phyloP scores from a whole-genome alignment of 2,113 vertebrate genomes.

The Cyprichromis sp. region DNA sequence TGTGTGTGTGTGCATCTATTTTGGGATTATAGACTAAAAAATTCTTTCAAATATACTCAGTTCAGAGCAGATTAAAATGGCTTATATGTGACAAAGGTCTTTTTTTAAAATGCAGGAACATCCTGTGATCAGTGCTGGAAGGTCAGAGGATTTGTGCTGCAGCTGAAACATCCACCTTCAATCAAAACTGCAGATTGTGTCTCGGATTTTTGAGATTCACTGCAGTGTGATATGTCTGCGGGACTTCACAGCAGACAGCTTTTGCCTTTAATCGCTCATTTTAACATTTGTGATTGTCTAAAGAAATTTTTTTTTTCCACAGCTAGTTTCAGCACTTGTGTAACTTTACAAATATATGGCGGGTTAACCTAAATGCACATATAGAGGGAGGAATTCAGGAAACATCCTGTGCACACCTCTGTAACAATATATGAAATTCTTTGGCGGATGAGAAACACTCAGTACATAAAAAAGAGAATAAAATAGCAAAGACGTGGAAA shows the following conservation, averaged over 20 bases:
- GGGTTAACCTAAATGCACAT: background rate
- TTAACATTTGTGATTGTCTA: background rate
- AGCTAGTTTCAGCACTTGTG: background rate
- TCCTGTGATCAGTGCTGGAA: background rate
- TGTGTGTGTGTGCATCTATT: background rate
- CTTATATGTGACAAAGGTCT: background rate
- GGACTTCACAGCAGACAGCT: background rate
- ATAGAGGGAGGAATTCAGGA: background rate
- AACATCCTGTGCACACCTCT: background rate
- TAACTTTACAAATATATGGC: background rate
- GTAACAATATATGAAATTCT: background rate
- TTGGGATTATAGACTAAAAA: background rate
- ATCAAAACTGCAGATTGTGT: background rate
- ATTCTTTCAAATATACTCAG: background rate
- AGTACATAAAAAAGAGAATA: background rate
- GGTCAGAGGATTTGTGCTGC: background rate
- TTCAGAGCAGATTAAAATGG: background rate
- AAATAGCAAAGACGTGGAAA: background rate
- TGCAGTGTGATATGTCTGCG: background rate
- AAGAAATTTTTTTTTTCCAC: background rate
- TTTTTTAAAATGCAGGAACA: background rate
- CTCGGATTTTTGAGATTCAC: background rate
- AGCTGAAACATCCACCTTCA: background rate
- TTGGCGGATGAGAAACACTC: background rate
- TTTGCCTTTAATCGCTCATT: background rate